A percentile compares a stretch with the other conserved stretches of the same genome.
phyloP scores from a whole-genome alignment of 1,140 invertebrate genomes.

The Cecropterus lyciades region DNA sequence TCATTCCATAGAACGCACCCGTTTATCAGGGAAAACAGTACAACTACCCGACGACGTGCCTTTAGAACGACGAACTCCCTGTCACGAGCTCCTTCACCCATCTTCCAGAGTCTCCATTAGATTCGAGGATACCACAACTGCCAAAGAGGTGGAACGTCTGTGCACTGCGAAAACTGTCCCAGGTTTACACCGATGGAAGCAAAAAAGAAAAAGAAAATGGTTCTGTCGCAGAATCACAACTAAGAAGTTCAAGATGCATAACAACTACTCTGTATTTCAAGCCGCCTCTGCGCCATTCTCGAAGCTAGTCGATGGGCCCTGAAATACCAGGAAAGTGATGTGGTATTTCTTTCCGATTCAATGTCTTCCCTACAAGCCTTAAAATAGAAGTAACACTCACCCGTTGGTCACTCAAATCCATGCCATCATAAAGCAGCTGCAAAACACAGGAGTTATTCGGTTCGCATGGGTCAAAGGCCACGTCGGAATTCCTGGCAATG shows the following conservation, averaged over 20 bases:
- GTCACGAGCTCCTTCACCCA: no score
- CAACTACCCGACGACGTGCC: no score
- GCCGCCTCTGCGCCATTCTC: background rate
- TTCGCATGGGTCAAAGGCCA: background rate
- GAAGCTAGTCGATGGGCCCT: background rate
- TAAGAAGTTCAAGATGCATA: background rate
- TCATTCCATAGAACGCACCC: no score
- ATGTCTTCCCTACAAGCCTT: background rate
- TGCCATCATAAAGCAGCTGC: background rate
- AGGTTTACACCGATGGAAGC: background rate
- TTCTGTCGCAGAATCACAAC: no score
- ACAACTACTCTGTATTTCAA: background rate
- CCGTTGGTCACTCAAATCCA: background rate
- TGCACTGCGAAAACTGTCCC: background rate
- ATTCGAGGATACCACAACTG: no score
- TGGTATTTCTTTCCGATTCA: background rate
- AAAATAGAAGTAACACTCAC: slow-evolving; percentile 4
- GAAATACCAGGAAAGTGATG: background rate
- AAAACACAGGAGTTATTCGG: background rate
- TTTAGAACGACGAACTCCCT: no score
- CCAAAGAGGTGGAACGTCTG: background rate
- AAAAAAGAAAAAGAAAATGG: no score
- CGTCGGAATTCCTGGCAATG: background rate
- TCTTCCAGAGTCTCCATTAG: no score
- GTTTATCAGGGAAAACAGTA: no score